A percentile compares a stretch with the other conserved stretches of the same genome.
phyloP scores from a whole-genome alignment of 1,140 invertebrate genomes.

The Orius laevigatus region DNA sequence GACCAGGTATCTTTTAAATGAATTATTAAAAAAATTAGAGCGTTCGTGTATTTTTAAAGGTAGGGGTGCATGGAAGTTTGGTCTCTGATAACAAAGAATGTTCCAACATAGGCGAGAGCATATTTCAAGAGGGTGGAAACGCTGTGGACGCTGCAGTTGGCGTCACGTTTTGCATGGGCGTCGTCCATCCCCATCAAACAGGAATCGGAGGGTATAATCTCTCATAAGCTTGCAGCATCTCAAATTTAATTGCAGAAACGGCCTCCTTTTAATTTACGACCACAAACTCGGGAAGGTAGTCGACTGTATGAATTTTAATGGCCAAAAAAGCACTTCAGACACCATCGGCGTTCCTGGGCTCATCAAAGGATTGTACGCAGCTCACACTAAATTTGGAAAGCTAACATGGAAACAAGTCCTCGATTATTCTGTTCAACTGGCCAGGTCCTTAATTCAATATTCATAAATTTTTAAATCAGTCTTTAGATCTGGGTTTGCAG shows the following conservation, averaged over 20 bases:
- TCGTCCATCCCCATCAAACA: constrained; percentile 47
- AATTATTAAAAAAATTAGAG: no score
- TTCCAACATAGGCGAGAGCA: constrained; percentile 47
- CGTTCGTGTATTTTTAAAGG: constrained; percentile 32
- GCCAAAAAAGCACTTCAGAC: constrained; percentile 24
- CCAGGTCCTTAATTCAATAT: constrained; percentile 21
- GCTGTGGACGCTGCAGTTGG: constrained; percentile 52
- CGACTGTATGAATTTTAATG: constrained; percentile 33
- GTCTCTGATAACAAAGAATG: constrained; percentile 52
- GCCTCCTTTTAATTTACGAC: constrained; percentile 53
- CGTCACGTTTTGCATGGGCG: constrained; percentile 45
- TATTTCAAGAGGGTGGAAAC: constrained; percentile 47
- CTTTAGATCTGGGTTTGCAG: no score
- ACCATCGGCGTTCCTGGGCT: constrained; percentile 28
- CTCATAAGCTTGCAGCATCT: constrained; percentile 14
- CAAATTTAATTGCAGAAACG: constrained; percentile 37
- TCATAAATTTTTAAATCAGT: constrained; percentile 10
- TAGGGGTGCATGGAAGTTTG: constrained; percentile 55
- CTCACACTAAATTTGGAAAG: constrained; percentile 40
- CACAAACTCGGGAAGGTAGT: constrained; percentile 34
- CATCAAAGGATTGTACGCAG: constrained; percentile 23
- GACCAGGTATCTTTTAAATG: constrained; percentile 1
- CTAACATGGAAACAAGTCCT: constrained; percentile 38
- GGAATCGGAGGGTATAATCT: constrained; percentile 46
- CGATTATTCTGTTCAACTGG: constrained; percentile 19